Evolutionary conservation across 2,113 vertebrate genomes (phyloP).

Genomic region (Centrocercus urophasianus): DNA sequence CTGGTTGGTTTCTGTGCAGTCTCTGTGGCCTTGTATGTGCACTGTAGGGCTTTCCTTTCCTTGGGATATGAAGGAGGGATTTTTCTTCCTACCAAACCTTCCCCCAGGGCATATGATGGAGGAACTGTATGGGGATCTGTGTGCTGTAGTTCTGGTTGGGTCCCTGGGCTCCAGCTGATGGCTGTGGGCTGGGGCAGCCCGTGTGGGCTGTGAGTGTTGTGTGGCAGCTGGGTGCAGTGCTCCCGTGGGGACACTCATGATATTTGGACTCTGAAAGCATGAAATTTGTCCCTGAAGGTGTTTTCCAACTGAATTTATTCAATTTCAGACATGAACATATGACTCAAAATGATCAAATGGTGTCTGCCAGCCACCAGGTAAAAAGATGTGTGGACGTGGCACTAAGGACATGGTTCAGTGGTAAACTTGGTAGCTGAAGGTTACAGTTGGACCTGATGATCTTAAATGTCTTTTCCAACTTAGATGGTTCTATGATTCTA

Average conservation of each 20-base stretch:
- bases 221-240: not conserved
- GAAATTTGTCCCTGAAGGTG: accelerated
- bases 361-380: not conserved
- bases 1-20: not conserved
- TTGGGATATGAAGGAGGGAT: not conserved
- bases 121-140: not conserved
- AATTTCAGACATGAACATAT: accelerated
- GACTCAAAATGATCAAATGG: not conserved
- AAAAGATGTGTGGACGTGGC: not conserved
- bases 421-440: too few species aligned
- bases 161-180: too few species aligned
- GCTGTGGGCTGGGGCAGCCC: too few species aligned
- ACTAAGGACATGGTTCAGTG: too few species aligned
- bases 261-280: not conserved
- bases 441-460: too few species aligned
- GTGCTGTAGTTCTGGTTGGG: not conserved
- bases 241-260: not conserved
- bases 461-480: too few species aligned
- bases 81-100: not conserved
- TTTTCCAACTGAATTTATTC: not conserved
- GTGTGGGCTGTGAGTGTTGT: accelerated
- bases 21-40: accelerated
- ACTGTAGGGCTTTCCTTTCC: accelerated
- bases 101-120: not conserved
- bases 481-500: too few species aligned